Evolutionary conservation across 2,888 invertebrate genomes (phyloP), one percentile per base, ranked within the genome.

Genomic region (Biston stratarius): DNA sequence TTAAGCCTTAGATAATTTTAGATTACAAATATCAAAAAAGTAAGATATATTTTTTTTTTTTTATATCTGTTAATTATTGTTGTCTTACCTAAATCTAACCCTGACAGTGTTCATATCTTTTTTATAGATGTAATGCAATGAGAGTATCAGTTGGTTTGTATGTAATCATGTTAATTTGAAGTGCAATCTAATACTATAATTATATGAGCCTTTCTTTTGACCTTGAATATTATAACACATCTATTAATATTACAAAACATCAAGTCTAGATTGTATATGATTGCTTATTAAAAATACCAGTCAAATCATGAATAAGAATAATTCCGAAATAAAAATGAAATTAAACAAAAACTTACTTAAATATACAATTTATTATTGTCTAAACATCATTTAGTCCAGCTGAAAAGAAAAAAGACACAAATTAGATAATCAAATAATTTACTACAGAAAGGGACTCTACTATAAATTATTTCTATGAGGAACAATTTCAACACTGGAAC

Each of bases 361-460:
- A 78, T 76, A 84, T 83, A 79, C 79, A 78, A 81, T 90, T 89
- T 89, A 89, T 90, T 87, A 78, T 59, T 61, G 57, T 77, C 76
- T 73, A 80, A 78, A 70, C 77, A 88, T 83, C 77, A 87, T 83
- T 94, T 94, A 95, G 89, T 95, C 95, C 91, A 95, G 91, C 95
- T 95, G 95, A 88, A 95, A 95, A 87, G 92, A 89, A 90, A 79
- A 86, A 85, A 72, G 71, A 66, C 61, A 66, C 61, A 10, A 44
- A 36, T 51, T 40, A 34, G 45, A 48, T 34, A 6, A 38, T 14
- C 15, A 5, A 10, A 48, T 11, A 48, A 33, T 2, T 38, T 38
- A 38, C 38, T 38, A 38, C 38, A 12, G 42, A 11, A 42, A 42
- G 11, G 5, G 11, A 10, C 10, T 24, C 24, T 24, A 2, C 24